Evolutionary conservation across 53 echinoderm and acorn worm species (phyloP).

Genomic region (Echinarachnius parma): DNA sequence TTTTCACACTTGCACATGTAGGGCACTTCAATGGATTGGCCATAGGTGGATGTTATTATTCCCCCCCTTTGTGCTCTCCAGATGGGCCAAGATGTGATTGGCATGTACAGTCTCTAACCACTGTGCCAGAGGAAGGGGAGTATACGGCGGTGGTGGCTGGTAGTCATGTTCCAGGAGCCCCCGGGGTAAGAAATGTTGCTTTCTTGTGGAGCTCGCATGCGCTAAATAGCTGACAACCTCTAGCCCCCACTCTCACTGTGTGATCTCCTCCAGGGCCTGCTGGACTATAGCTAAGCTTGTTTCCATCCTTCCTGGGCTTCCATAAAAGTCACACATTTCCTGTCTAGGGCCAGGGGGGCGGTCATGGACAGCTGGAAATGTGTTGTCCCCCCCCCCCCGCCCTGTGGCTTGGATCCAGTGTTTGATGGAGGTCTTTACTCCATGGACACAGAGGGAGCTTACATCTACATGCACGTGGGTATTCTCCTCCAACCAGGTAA

Average conservation of each 20-base stretch:
- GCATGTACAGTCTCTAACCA: conserved; percentile 49
- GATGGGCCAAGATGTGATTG: conserved; percentile 18
- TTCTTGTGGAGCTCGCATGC: conserved; percentile 41
- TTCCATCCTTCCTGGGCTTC: conserved; percentile 48
- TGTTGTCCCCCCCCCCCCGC: too few species aligned
- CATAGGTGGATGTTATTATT: conserved; percentile 30
- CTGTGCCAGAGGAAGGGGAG: conserved; percentile 37
- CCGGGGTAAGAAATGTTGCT: neutral
- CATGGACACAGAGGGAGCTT: conserved; percentile 41
- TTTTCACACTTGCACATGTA: conserved; percentile 11
- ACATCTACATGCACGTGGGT: conserved; percentile 28
- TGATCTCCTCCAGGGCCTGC: conserved; percentile 43
- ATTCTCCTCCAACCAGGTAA: conserved; percentile 52
- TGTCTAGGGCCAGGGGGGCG: conserved; percentile 44
- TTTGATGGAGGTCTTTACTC: conserved; percentile 38
- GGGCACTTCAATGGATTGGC: conserved; percentile 44
- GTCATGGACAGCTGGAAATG: conserved; percentile 47
- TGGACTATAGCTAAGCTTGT: conserved; percentile 49
- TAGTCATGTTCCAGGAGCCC: neutral
- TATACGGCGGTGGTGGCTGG: conserved; percentile 27
- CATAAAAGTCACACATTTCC: conserved; percentile 45
- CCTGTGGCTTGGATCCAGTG: conserved; percentile 42
- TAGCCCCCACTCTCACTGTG: conserved; percentile 58
- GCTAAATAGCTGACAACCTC: conserved; percentile 25
- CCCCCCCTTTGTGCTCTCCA: conserved; percentile 31